These are phyloP conservation scores for Sinocyclocheilus grahami DNA, from an alignment of 2,113 vertebrate genomes.

Conservation along the genomic window DNA sequence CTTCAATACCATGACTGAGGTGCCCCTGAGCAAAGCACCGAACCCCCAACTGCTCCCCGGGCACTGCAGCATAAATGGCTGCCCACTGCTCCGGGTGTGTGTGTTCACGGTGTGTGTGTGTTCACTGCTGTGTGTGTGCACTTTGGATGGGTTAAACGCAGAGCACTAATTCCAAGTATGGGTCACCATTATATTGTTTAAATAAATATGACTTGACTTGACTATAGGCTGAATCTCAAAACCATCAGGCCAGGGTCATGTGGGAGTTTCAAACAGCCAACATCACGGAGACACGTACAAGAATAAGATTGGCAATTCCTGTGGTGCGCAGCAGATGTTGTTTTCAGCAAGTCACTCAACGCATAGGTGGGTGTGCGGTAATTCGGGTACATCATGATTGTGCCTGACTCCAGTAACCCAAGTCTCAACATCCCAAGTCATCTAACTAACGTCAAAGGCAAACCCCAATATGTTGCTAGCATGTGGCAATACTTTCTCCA, in stretches of 20 bases:
- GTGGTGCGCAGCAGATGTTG: background rate
- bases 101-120: too few species aligned
- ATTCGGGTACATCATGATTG: background rate
- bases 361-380: background rate
- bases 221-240: background rate
- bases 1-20: too few species aligned
- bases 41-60: too few species aligned
- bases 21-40: too few species aligned
- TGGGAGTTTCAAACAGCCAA: background rate
- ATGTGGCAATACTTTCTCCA: constrained; percentile 24
- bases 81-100: too few species aligned
- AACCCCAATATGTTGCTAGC: constrained; percentile 40
- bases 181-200: too few species aligned
- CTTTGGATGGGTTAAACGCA: too few species aligned
- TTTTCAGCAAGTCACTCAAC: background rate
- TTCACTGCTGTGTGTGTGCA: too few species aligned
- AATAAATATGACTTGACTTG: too few species aligned
- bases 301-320: background rate
- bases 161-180: too few species aligned
- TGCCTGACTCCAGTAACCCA: background rate
- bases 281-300: background rate
- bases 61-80: too few species aligned
- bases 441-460: constrained; percentile 13
- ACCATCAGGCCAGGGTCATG: background rate
- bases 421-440: background rate